Evolutionary conservation across 2,888 invertebrate species (phyloP).

Genomic region (Thymelicus sylvestris): DNA sequence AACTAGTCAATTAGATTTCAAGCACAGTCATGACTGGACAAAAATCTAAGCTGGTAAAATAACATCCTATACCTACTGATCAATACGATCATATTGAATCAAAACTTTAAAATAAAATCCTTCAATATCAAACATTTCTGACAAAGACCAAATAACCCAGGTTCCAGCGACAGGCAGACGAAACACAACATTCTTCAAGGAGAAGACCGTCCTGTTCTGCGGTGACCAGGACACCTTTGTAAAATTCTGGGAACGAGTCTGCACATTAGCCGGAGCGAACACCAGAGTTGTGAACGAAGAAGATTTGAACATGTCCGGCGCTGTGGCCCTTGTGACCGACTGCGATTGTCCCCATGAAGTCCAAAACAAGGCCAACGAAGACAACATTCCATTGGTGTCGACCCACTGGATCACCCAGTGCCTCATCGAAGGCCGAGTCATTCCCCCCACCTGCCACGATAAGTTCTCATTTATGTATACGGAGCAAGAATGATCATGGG

Average conservation of each 20-base stretch:
- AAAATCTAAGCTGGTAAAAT: too few species aligned
- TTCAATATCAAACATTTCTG: background rate
- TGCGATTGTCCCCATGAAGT: slow-evolving; percentile 84
- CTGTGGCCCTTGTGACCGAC: slow-evolving; percentile 85
- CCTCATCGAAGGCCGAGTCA: slow-evolving; percentile 85
- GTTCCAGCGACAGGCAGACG: slow-evolving; percentile 61
- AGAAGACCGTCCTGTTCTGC: slow-evolving; percentile 78
- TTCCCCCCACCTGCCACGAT: slow-evolving; percentile 76
- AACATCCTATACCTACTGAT: too few species aligned
- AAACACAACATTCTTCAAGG: slow-evolving; percentile 72
- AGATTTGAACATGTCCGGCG: slow-evolving; percentile 75
- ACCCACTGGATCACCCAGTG: slow-evolving; percentile 89
- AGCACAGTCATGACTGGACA: too few species aligned
- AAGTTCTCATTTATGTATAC: slow-evolving; percentile 83
- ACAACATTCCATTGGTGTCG: slow-evolving; percentile 87
- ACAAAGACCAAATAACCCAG: slow-evolving; percentile 49
- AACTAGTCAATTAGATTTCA: too few species aligned
- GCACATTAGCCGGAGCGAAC: slow-evolving; percentile 82
- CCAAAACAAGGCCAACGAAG: slow-evolving; percentile 81
- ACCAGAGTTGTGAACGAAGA: slow-evolving; percentile 78
- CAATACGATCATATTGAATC: too few species aligned
- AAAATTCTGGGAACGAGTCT: slow-evolving; percentile 86
- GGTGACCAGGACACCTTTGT: slow-evolving; percentile 82
- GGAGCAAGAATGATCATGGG: slow-evolving; percentile 83
- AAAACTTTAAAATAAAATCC: too few species aligned